Base-by-base conservation (phyloP, 1,140 invertebrate species). In the Mamestra configurata region DNA sequence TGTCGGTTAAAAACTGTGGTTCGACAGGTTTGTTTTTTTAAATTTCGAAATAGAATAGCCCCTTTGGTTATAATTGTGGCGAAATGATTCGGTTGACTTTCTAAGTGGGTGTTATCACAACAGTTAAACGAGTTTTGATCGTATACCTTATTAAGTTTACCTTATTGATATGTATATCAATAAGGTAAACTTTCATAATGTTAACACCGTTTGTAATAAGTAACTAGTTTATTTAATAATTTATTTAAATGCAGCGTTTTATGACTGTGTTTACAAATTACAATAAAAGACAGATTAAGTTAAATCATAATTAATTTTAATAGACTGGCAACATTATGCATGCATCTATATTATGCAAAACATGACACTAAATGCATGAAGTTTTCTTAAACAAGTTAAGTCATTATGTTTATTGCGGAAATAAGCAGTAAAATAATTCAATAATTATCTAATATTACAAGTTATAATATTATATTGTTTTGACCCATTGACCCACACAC, bases 381-480 rank as follows among this genome's bases (percentile, higher is more conserved):
- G 31, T 61, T 61, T 61, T 37, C 31, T 8, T 37, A 35, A 15
- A 57, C 24, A 57, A 35, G 55, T 61, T 61, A 18, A 61, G 15
- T 11, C 27, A 20, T 40, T 64, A 40, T 61, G 20, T 37, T 64
- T 64, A 64, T 64, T 64, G 59, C 7, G 59, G 59, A 64, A 64
- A 64, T 40, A 37, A 4, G 18, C 31, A 11, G 4, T 31, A 51
- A 27, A 70, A 31, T 46, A 64, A 46, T 40, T 64, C 18, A 20
- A 4, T n/a, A n/a, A n/a, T 40, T 64, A 64, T 64, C n/a, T 64
- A 64, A 64, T 64, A n/a, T 35, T 11, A 37, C 15, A 40, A 37
- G 59, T n/a, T 10, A 7, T 13, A 8, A 31, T 31, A 31, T 31
- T 31, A 31, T 31, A 31, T 27, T 27, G 22, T 22, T 27, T 15